Conservation (phyloP, 1,140 invertebrate species). For the Achroia grisella region DNA sequence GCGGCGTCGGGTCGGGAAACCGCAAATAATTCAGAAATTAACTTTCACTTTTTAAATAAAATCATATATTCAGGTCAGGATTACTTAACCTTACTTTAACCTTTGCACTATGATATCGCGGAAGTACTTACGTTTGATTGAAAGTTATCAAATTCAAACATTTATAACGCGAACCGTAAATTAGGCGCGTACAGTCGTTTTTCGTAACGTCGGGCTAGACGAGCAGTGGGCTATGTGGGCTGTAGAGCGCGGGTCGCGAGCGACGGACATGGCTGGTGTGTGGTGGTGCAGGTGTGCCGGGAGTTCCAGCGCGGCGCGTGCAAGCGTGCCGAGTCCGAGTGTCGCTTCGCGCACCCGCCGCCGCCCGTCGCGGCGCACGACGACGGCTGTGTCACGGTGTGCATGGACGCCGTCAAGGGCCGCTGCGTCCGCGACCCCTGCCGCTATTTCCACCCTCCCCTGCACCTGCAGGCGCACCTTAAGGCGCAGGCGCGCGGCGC, state of each 20-base stretch:
- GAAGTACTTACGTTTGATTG: too few species aligned
- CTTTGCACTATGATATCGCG: too few species aligned
- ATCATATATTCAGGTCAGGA: too few species aligned
- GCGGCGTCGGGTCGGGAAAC: constrained; percentile 61
- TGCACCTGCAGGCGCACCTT: constrained; percentile 99
- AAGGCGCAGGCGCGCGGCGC: constrained; percentile 97
- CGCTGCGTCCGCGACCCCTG: constrained; percentile 96
- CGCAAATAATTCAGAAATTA: not conserved
- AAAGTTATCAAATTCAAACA: too few species aligned
- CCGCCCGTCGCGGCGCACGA: constrained; percentile 93
- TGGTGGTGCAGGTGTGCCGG: constrained; percentile 92
- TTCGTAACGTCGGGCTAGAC: too few species aligned
- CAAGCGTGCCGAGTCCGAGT: constrained; percentile 95
- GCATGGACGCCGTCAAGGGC: constrained; percentile 99
- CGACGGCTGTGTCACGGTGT: constrained; percentile 97
- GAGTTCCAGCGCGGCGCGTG: constrained; percentile 98
- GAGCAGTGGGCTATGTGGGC: constrained; percentile 8
- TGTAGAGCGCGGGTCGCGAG: constrained; percentile 26
- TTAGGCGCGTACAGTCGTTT: constrained; percentile 7
- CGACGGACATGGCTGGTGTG: constrained; percentile 52
- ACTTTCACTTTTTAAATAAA: too few species aligned
- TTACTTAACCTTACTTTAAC: too few species aligned
- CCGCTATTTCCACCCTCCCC: constrained; percentile 97
- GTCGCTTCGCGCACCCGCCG: constrained; percentile 98
- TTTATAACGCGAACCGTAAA: not conserved